phyloP scores from a whole-genome alignment of 2,113 vertebrate species.

The Gorilla gorilla region DNA sequence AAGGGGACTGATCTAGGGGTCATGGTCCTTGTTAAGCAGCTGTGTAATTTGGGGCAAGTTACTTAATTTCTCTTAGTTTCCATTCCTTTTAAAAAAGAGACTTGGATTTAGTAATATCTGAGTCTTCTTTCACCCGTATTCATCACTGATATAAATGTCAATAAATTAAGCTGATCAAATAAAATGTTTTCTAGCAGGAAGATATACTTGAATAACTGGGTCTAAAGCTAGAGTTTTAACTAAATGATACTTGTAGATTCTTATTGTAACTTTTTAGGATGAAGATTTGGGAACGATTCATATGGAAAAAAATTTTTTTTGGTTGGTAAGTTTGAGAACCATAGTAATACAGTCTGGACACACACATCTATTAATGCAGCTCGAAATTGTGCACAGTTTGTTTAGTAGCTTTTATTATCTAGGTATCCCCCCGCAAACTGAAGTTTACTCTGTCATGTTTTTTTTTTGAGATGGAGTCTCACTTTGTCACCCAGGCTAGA shows the following conservation, averaged over 20 bases:
- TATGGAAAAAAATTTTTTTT: background rate
- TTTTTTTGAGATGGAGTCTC: too few relatives aligned
- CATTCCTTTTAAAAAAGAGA: background rate
- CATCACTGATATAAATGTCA: slow-evolving; percentile 4
- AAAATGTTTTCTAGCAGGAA: slow-evolving; percentile 44
- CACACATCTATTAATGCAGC: background rate
- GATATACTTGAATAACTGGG: slow-evolving; percentile 14
- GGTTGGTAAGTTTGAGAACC: slow-evolving; percentile 18
- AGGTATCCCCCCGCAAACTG: background rate
- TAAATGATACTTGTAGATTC: slow-evolving; percentile 33
- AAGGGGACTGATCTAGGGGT: background rate
- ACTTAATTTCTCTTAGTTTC: slow-evolving; percentile 56
- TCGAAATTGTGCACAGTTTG: background rate
- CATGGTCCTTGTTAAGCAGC: background rate
- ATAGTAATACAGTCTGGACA: background rate
- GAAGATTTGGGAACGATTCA: background rate
- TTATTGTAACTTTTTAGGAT: slow-evolving; percentile 23
- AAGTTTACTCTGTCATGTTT: background rate
- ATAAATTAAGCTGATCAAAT: slow-evolving; percentile 35
- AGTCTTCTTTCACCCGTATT: slow-evolving; percentile 38
- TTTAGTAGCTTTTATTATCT: slow-evolving; percentile 5
- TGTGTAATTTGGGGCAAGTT: slow-evolving; percentile 48
- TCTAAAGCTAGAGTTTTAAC: slow-evolving; percentile 44
- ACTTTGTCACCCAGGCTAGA: too few relatives aligned
- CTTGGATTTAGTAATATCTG: slow-evolving; percentile 40